These are phyloP conservation scores for Diorhabda carinulata DNA, from an alignment of 1,140 invertebrate genomes.

Conservation along the genomic window DNA sequence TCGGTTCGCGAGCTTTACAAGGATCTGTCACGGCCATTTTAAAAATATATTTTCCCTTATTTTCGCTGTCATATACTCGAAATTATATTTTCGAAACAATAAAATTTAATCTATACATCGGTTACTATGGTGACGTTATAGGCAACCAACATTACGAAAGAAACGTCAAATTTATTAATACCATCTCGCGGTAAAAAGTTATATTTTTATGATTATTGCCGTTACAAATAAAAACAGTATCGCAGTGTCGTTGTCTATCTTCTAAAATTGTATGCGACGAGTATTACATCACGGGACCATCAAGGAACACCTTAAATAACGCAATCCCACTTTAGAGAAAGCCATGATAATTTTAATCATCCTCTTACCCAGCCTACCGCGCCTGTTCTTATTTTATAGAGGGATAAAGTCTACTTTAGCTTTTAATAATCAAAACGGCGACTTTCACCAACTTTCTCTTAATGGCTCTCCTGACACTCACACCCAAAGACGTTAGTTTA, in stretches of 20 bases:
- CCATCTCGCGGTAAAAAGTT: no score
- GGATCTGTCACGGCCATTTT: constrained; percentile 32
- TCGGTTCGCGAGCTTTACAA: constrained; percentile 49
- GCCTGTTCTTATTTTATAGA: constrained; percentile 18
- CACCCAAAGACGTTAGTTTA: constrained; percentile 34
- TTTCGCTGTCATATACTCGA: no score
- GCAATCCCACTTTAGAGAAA: constrained; percentile 36
- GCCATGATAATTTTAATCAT: constrained; percentile 41
- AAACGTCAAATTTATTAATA: no score
- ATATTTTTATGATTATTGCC: no score
- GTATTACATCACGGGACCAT: constrained; percentile 7
- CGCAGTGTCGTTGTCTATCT: no score
- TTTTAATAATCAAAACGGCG: constrained; percentile 40
- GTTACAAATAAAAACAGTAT: no score
- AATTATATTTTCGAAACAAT: no score
- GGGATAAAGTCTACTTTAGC: constrained; percentile 24
- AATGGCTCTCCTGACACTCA: constrained; percentile 39
- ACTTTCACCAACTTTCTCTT: constrained; percentile 38
- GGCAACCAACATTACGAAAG: no score
- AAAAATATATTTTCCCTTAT: no score
- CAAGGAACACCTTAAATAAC: constrained; percentile 36
- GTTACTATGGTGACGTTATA: no score
- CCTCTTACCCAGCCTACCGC: constrained; percentile 20
- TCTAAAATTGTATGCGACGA: no score
- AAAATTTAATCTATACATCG: no score